Evolutionary conservation across 2,797 vertebrate genomes (phyloP).

Genomic region (Pantherophis vulpinus): DNA sequence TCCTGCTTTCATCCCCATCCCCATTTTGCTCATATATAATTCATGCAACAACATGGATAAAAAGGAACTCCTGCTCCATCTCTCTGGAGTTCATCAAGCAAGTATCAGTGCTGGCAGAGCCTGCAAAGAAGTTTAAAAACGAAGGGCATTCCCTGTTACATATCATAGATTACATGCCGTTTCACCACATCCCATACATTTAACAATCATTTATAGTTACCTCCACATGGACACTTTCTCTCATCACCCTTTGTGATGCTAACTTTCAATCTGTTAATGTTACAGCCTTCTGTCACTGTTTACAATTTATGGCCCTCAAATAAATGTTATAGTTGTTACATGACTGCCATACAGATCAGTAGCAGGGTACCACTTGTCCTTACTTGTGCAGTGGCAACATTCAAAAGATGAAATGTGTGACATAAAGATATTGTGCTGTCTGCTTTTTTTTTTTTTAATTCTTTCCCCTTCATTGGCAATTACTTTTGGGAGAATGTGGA

Average conservation of each 20-base stretch:
- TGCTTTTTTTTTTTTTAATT: background rate
- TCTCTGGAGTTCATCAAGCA: background rate
- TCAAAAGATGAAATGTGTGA: background rate
- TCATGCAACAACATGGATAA: background rate
- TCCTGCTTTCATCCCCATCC: background rate
- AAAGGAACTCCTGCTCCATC: background rate
- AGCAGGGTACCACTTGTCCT: background rate
- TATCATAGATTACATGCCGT: background rate
- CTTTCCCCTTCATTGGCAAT: background rate
- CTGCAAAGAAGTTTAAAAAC: background rate
- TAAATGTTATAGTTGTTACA: background rate
- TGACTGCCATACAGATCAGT: background rate
- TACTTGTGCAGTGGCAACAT: background rate
- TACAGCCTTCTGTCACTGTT: background rate
- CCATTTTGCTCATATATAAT: background rate
- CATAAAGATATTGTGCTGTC: background rate
- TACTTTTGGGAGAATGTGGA: background rate
- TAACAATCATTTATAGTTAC: background rate
- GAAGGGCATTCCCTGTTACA: background rate
- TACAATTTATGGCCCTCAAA: background rate
- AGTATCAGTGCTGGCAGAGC: background rate
- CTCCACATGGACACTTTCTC: background rate
- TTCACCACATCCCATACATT: background rate
- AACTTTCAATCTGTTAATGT: background rate
- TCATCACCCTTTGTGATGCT: background rate